Conservation (phyloP, 2,797 vertebrate species). For the Myiotriccus ornatus region DNA sequence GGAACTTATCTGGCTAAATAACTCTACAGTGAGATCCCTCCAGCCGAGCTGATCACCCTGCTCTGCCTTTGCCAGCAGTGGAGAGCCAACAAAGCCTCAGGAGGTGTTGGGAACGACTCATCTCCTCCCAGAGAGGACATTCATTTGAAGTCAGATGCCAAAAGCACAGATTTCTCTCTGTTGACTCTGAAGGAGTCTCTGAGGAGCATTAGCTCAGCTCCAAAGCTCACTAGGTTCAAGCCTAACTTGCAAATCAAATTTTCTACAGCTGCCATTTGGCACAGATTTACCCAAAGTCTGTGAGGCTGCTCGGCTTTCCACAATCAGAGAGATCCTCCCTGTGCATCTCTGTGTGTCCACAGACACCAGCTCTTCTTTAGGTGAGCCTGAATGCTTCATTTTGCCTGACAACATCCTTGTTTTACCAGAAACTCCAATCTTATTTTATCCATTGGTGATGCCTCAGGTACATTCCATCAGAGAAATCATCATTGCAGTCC, state of each 20-base stretch:
- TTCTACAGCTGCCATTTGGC: not conserved
- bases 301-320: not conserved
- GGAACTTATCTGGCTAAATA: not conserved
- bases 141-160: not conserved
- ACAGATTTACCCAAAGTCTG: not conserved
- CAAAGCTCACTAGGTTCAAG: not conserved
- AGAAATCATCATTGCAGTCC: not conserved
- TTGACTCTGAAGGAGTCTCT: not conserved
- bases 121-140: not conserved
- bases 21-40: not conserved
- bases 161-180: not conserved
- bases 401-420: not conserved
- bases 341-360: fast-evolving
- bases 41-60: not conserved
- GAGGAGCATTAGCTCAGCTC: not conserved
- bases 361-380: not conserved
- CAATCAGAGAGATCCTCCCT: not conserved
- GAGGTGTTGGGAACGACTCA: fast-evolving
- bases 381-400: not conserved
- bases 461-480: not conserved
- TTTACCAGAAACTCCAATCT: not conserved
- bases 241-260: not conserved
- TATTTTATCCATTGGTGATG: not conserved
- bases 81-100: not conserved
- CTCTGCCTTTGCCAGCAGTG: not conserved